A percentile compares a stretch with the other conserved stretches of the same genome.
Conservation (phyloP, 2,797 vertebrate genomes). For the Apogon hyalosoma region DNA sequence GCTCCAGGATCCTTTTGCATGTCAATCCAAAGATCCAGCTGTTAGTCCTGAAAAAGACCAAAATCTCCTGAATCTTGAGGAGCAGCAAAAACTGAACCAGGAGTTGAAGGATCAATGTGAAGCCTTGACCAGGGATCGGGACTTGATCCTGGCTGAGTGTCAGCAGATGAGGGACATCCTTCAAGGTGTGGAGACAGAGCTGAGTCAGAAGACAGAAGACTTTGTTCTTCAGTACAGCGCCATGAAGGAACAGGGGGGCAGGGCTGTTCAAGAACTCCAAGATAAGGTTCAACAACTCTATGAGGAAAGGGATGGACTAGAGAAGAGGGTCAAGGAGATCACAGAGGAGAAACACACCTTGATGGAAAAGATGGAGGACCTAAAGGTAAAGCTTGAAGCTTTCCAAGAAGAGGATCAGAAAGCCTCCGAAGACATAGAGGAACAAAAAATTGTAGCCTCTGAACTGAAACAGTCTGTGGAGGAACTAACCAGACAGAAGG, state of each 20-base stretch:
- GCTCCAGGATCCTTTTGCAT: slow-evolving; percentile 45
- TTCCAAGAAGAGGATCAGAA: slow-evolving; percentile 79
- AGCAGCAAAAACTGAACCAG: slow-evolving; percentile 72
- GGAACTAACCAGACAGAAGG: slow-evolving; percentile 82
- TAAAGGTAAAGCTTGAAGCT: slow-evolving; percentile 77
- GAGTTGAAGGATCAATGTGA: slow-evolving; percentile 84
- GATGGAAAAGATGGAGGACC: slow-evolving; percentile 80
- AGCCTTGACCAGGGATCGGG: slow-evolving; percentile 84
- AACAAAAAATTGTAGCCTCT: slow-evolving; percentile 48
- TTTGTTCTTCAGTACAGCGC: slow-evolving; percentile 89
- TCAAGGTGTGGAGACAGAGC: slow-evolving; percentile 87
- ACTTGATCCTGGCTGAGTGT: slow-evolving; percentile 86
- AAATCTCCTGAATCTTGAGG: slow-evolving; percentile 31
- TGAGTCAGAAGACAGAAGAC: slow-evolving; percentile 89
- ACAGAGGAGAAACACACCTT: slow-evolving; percentile 88
- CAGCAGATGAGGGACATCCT: slow-evolving; percentile 87
- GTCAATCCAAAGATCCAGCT: slow-evolving; percentile 23
- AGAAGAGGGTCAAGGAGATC: slow-evolving; percentile 56
- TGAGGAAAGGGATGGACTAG: slow-evolving; percentile 60
- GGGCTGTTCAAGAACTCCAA: slow-evolving; percentile 86
- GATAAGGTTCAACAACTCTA: slow-evolving; percentile 76
- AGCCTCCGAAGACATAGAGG: slow-evolving; percentile 52
- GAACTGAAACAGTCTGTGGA: slow-evolving; percentile 75
- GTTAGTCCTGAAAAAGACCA: slow-evolving; percentile 19
- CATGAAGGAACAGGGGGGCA: slow-evolving; percentile 89